Base-by-base conservation (phyloP, 1,140 invertebrate genomes). In the Pteromalus puparum region DNA sequence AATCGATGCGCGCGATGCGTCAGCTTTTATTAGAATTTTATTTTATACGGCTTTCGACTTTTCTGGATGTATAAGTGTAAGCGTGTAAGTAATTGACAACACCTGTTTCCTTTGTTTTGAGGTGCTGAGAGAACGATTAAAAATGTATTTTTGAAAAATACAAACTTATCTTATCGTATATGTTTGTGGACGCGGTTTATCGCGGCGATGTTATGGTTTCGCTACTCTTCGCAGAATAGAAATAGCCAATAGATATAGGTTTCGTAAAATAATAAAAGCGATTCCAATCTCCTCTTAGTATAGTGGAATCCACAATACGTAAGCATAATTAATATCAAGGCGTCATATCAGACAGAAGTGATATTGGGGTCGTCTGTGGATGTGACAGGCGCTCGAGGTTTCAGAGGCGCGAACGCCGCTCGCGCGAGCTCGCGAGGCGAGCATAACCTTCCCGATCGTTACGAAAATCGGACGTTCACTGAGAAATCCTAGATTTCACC, bases 401-500 rank as follows among this genome's bases (percentile, higher is more conserved):
- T 82, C 72, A 82, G 28, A 68, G 5, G 61, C 81, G 81, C 81
- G 81, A 82, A 68, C 15, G 38, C 46, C n/a, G n/a, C n/a, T n/a
- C n/a, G 70, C 68, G 61, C 30, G 30, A 34, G 30, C 81, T 34
- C 21, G 28, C 46, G n/a, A 10, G 2, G 28, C 26, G 67, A 53
- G 46, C 48, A 42, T 80, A 84, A 74, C 76, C 79, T 84, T 85
- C 82, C 53, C 53, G 53, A 85, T 84, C 78, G 75, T 87, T 87
- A 84, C 87, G 85, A 86, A 86, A 87, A 84, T 86, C 82, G 79
- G 80, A 75, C 82, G 42, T 86, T 87, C 85, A 80, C 87, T 78
- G 70, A 84, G 80, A 86, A 86, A 84, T 84, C 83, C 65, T 82
- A 85, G 85, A 86, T 84, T 87, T 87, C 85, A 84, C 85, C 74